Conservation (phyloP, 2,888 invertebrate genomes). For the Keiferia lycopersicella region DNA sequence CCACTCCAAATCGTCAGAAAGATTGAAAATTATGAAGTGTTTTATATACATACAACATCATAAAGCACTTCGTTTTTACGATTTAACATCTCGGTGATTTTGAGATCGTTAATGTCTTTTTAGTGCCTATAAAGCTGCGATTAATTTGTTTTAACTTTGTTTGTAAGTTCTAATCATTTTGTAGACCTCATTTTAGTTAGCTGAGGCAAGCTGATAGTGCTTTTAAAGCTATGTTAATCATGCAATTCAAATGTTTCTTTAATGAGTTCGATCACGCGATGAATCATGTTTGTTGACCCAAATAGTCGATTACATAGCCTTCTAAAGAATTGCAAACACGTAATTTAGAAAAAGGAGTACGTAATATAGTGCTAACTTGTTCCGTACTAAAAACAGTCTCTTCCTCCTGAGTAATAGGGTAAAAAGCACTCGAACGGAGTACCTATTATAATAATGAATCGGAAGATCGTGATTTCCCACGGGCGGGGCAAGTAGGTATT, state of each 20-base stretch:
- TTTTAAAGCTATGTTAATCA: slow-evolving; percentile 11
- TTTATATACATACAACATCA: slow-evolving; percentile 10
- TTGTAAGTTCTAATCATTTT: neutral
- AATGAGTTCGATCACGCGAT: slow-evolving; percentile 6
- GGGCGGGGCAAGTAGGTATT: slow-evolving; percentile 29
- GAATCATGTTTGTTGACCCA: neutral
- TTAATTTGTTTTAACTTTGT: slow-evolving; percentile 3
- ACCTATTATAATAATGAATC: slow-evolving; percentile 29
- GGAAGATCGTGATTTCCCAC: slow-evolving; percentile 31
- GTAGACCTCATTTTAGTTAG: slow-evolving; percentile 2
- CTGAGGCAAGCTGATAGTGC: slow-evolving; percentile 8
- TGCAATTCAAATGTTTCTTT: slow-evolving; percentile 10
- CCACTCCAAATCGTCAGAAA: slow-evolving; percentile 24
- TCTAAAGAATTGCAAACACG: neutral
- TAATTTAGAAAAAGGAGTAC: slow-evolving; percentile 1
- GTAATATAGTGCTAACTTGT: slow-evolving; percentile 19
- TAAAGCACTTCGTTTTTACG: slow-evolving; percentile 10
- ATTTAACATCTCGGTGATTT: slow-evolving; percentile 13
- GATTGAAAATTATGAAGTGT: slow-evolving; percentile 17
- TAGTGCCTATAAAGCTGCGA: neutral
- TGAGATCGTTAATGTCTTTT: slow-evolving; percentile 10
- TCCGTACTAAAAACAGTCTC: slow-evolving; percentile 21
- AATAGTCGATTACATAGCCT: neutral
- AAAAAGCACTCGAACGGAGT: slow-evolving; percentile 25
- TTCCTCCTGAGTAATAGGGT: slow-evolving; percentile 21